Percentiles rank a stretch among this genome's conserved stretches.
phyloP scores from a whole-genome alignment of 2,888 invertebrate species.

The Kuschelorhynchus macadamiae region DNA sequence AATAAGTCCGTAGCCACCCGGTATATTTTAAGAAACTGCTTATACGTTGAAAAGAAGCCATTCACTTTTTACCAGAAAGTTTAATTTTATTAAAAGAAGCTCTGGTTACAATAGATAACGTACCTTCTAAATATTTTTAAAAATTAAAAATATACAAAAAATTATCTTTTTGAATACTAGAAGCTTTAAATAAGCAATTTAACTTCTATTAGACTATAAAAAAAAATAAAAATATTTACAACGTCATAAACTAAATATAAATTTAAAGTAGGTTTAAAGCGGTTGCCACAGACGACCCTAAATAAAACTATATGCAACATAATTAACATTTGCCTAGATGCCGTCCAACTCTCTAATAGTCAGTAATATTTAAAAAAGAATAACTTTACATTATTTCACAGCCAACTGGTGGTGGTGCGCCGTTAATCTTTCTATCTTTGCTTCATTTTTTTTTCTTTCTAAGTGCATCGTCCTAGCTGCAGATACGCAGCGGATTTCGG shows the following conservation, averaged over 20 bases:
- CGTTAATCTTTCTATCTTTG: conserved; percentile 52
- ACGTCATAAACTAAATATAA: not conserved
- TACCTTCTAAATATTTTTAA: no score
- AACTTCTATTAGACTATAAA: no score
- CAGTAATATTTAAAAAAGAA: conserved; percentile 60
- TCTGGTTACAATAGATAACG: no score
- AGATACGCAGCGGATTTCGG: not conserved
- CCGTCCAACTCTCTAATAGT: conserved; percentile 65
- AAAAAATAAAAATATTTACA: not conserved
- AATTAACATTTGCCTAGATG: conserved; percentile 66
- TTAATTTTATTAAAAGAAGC: no score
- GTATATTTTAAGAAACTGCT: no score
- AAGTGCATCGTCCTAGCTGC: conserved; percentile 10
- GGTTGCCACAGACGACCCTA: conserved; percentile 21
- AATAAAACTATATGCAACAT: conserved; percentile 63
- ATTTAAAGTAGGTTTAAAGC: not conserved
- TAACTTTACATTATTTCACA: conserved; percentile 69
- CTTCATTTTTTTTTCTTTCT: conserved; percentile 50
- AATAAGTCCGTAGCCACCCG: no score
- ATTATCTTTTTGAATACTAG: no score
- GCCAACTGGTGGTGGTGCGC: conserved; percentile 68
- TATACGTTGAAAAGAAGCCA: no score
- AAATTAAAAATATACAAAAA: no score
- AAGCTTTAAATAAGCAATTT: no score
- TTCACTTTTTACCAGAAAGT: no score